Percentiles rank a stretch among this genome's conserved stretches.
phyloP scores from a whole-genome alignment of 2,797 vertebrate genomes.

The Channa striata region DNA sequence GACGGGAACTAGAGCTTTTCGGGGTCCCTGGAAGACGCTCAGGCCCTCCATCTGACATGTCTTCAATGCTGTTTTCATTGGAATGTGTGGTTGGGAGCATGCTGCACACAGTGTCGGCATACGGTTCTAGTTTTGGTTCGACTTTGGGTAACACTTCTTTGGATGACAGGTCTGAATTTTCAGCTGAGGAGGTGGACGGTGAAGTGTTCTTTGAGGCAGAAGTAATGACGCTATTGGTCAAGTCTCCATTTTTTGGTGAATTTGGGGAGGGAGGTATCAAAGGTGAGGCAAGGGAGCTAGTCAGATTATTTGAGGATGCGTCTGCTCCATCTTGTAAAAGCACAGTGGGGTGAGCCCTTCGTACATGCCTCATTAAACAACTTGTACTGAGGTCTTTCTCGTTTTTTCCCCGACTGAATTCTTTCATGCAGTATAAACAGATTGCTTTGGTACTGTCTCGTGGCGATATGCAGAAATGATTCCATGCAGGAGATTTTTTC shows the following conservation, averaged over 20 bases:
- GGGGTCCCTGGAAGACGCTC: constrained; percentile 87
- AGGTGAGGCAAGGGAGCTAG: constrained; percentile 75
- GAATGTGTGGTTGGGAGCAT: constrained; percentile 83
- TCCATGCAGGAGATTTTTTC: constrained; percentile 98
- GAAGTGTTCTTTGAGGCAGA: constrained; percentile 84
- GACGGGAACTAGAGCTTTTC: constrained; percentile 91
- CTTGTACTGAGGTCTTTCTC: constrained; percentile 99
- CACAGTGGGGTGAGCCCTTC: constrained; percentile 95
- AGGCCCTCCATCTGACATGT: constrained; percentile 81
- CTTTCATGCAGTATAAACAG: constrained; percentile 99
- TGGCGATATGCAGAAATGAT: constrained; percentile 98
- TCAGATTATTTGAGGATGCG: constrained; percentile 76
- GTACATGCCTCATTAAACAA: constrained; percentile 97
- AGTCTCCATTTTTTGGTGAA: constrained; percentile 88
- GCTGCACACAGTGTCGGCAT: constrained; percentile 73
- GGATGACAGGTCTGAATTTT: constrained; percentile 85
- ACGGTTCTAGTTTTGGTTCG: constrained; percentile 86
- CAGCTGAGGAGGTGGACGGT: constrained; percentile 88
- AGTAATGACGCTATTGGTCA: constrained; percentile 74
- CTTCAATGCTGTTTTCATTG: constrained; percentile 84
- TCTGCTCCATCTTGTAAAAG: constrained; percentile 89
- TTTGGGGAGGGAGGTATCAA: constrained; percentile 86
- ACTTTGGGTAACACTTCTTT: constrained; percentile 90
- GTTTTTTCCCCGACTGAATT: constrained; percentile 98
- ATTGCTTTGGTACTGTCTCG: constrained; percentile 98